Conservation (phyloP, 2,113 vertebrate species). For the Eclectus roratus region DNA sequence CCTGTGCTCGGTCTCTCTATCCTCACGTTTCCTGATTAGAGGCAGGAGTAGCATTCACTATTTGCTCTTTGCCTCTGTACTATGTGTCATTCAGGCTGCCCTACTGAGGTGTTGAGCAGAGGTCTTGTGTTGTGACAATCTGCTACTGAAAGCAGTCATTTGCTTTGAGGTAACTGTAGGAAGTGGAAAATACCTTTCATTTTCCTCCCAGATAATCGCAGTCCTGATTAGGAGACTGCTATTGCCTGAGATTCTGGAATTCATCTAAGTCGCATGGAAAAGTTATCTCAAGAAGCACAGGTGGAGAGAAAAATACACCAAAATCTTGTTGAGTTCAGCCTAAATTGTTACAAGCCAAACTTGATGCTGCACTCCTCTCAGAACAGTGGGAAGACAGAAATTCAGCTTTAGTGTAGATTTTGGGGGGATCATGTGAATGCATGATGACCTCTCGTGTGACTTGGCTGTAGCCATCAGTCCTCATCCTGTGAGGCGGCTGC, state of each 20-base stretch:
- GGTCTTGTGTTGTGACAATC: background rate
- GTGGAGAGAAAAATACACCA: background rate
- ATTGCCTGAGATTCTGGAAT: background rate
- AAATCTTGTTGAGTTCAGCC: background rate
- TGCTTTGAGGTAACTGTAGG: background rate
- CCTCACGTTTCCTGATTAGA: background rate
- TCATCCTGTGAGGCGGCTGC: background rate
- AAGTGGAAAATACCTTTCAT: background rate
- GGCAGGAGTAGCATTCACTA: rapidly evolving
- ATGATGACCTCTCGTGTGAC: background rate
- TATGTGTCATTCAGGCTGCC: background rate
- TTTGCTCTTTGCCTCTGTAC: background rate
- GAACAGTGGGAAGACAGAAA: background rate
- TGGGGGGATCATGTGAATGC: rapidly evolving
- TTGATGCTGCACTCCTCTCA: background rate
- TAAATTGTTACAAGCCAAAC: background rate
- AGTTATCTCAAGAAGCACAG: background rate
- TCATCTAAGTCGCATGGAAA: background rate
- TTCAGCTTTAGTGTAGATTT: background rate
- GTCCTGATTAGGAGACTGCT: background rate
- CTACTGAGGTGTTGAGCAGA: background rate
- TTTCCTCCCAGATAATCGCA: background rate
- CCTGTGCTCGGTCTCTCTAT: background rate
- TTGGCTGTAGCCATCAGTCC: background rate
- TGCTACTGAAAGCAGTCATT: background rate